These are phyloP conservation scores for Drosophila histrio DNA, from an alignment of 2,888 invertebrate species.

Conservation along the genomic window DNA sequence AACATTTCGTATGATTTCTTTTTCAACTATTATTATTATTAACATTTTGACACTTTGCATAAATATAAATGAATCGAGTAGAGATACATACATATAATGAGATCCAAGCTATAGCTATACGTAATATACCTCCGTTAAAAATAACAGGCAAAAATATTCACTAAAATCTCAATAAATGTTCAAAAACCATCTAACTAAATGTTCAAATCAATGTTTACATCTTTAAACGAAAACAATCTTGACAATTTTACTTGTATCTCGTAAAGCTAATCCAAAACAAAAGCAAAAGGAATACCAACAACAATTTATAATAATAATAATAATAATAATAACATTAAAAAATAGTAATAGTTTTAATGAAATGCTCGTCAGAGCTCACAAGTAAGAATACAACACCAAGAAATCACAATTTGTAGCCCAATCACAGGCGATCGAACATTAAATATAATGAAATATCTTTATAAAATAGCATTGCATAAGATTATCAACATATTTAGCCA, in stretches of 20 bases:
- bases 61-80: constrained; percentile 43
- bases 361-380: constrained; percentile 63
- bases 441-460: constrained; percentile 28
- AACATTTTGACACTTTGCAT: constrained; percentile 67
- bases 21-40: constrained; percentile 3
- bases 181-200: constrained; percentile 46
- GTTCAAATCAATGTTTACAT: constrained; percentile 66
- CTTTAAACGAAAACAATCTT: constrained; percentile 70
- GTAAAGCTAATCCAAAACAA: neutral
- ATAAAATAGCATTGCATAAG: constrained; percentile 33
- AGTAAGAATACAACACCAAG: constrained; percentile 81
- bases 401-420: constrained; percentile 35
- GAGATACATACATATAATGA: constrained; percentile 11
- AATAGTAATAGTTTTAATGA: constrained; percentile 17
- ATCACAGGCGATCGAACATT: constrained; percentile 27
- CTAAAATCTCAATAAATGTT: constrained; percentile 38
- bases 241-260: constrained; percentile 49
- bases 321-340: neutral
- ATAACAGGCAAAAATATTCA: constrained; percentile 21
- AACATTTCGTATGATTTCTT: constrained; percentile 4
- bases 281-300: neutral
- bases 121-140: constrained; percentile 58
- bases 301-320: constrained; percentile 16
- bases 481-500: constrained; percentile 32
- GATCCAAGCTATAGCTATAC: constrained; percentile 41